Evolutionary conservation across 2,797 vertebrate genomes (phyloP).

Genomic region (Hafferia zeledoni): DNA sequence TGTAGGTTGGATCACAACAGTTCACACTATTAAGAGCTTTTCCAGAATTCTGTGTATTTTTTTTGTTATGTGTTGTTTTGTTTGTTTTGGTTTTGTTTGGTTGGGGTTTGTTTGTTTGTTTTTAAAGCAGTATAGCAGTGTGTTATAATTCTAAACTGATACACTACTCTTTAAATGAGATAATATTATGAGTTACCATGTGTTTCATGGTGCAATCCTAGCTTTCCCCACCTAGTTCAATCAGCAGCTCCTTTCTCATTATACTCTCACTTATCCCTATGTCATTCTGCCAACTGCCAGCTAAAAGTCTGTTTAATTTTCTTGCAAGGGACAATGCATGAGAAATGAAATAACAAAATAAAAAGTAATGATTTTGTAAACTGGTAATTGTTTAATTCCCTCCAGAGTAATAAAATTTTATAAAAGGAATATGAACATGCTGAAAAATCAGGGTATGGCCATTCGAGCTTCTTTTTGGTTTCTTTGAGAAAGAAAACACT

Average conservation of each 20-base stretch:
- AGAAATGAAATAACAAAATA: constrained; percentile 23
- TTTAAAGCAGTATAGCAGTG: not conserved
- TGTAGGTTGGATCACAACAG: not conserved
- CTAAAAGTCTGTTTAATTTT: constrained; percentile 28
- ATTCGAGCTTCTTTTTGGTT: not conserved
- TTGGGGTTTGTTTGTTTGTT: not conserved
- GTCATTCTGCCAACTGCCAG: not conserved
- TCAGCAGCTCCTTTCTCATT: not conserved
- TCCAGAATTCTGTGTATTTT: not conserved
- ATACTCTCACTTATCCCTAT: not conserved
- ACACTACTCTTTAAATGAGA: not conserved
- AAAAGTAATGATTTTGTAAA: constrained; percentile 25
- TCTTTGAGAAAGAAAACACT: not conserved
- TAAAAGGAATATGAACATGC: not conserved
- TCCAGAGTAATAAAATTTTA: not conserved
- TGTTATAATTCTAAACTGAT: not conserved
- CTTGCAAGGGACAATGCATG: not conserved
- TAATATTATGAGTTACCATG: not conserved
- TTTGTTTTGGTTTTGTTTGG: not conserved
- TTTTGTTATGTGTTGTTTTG: not conserved
- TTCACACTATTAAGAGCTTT: not conserved
- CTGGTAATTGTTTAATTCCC: constrained; percentile 5
- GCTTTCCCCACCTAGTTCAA: not conserved
- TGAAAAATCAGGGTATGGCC: not conserved
- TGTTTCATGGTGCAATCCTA: not conserved